Conservation (phyloP, 2,113 vertebrate genomes). For the Epinephelus lanceolatus region DNA sequence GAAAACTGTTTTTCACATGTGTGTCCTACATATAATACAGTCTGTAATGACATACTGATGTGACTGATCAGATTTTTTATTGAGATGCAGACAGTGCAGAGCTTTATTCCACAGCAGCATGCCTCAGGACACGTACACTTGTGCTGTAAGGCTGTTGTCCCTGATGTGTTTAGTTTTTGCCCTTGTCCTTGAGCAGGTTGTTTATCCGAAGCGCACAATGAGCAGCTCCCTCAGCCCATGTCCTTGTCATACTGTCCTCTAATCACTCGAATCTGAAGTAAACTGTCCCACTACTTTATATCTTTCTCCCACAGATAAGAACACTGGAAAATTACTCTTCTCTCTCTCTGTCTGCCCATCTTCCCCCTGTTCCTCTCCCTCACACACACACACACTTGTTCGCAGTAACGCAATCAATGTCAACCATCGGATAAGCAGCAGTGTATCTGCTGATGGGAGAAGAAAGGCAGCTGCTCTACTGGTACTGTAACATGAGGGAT, state of each 20-base stretch:
- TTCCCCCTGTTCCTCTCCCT: not conserved
- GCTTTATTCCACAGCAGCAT: conserved; percentile 65
- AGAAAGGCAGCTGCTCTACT: conserved; percentile 62
- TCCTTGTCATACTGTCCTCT: conserved; percentile 62
- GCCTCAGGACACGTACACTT: conserved; percentile 83
- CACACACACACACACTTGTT: conserved; percentile 34
- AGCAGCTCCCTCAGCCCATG: conserved; percentile 57
- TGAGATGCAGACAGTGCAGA: conserved; percentile 37
- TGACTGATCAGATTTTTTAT: conserved; percentile 11
- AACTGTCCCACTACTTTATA: conserved; percentile 76
- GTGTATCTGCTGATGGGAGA: conserved; percentile 64
- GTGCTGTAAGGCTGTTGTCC: conserved; percentile 50
- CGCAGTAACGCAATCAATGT: conserved; percentile 46
- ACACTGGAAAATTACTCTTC: conserved; percentile 50
- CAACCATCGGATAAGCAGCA: conserved; percentile 51
- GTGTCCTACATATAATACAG: conserved; percentile 1
- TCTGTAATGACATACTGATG: conserved; percentile 2
- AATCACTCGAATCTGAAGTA: conserved; percentile 81
- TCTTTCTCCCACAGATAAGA: conserved; percentile 71
- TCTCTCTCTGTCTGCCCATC: conserved; percentile 17
- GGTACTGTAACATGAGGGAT: conserved; percentile 77
- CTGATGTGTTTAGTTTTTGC: conserved; percentile 76
- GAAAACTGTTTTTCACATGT: not conserved
- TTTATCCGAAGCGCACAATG: conserved; percentile 84
- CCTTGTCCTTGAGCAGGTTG: conserved; percentile 71